Conservation (phyloP, 2,113 vertebrate species). For the Castor canadensis region DNA sequence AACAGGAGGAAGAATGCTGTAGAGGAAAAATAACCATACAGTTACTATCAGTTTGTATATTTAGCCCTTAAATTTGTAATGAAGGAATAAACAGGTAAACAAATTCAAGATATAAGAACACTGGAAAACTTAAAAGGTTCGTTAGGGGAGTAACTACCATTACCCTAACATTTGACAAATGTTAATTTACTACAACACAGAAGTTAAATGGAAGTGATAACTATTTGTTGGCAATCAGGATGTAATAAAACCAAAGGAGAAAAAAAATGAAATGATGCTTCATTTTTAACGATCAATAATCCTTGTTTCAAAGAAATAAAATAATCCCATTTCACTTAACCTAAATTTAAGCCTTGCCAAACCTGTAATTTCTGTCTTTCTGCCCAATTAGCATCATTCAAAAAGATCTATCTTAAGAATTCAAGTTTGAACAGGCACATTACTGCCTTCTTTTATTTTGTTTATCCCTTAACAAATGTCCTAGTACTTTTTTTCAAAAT, state of each 20-base stretch:
- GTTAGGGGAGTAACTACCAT: background rate
- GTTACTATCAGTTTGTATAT: background rate
- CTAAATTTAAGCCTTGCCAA: conserved; percentile 1
- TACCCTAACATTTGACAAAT: conserved; percentile 4
- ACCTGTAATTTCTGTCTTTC: background rate
- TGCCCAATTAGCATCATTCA: background rate
- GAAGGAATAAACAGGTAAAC: background rate
- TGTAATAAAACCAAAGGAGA: background rate
- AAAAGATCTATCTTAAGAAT: conserved; percentile 7
- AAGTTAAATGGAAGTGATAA: background rate
- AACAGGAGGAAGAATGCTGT: background rate
- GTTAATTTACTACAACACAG: background rate
- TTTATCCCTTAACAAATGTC: conserved; percentile 20
- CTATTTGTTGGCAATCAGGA: background rate
- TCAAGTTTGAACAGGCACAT: background rate
- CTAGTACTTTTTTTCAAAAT: conserved; percentile 23
- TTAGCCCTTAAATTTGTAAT: background rate
- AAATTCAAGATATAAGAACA: conserved; percentile 16
- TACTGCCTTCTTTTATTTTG: background rate
- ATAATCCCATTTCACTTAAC: background rate
- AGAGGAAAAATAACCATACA: background rate
- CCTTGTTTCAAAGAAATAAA: background rate
- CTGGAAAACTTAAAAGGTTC: background rate
- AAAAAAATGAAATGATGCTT: conserved; percentile 29
- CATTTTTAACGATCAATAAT: conserved; percentile 11